These are phyloP conservation scores for Sardina pilchardus DNA, from an alignment of 2,113 vertebrate species.

Conservation along the genomic window DNA sequence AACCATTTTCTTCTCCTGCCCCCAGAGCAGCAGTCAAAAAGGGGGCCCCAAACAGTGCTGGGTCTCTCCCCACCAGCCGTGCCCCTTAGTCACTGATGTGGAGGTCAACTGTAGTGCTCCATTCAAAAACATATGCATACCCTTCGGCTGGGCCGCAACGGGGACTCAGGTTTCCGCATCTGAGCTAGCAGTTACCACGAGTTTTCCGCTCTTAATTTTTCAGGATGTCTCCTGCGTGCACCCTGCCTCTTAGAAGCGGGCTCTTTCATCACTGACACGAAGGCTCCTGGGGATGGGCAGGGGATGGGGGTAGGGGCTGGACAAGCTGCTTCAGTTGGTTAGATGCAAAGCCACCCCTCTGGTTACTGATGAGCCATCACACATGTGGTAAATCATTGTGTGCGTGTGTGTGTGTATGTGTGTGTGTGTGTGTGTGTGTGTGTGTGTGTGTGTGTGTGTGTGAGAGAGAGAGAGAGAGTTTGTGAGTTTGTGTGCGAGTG, in stretches of 20 bases:
- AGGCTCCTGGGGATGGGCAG: neutral
- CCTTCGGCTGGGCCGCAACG: constrained; percentile 29
- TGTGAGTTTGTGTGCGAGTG: no score
- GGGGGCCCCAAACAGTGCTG: neutral
- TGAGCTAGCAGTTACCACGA: constrained; percentile 42
- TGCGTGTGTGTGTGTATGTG: neutral
- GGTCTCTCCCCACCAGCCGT: neutral
- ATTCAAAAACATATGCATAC: constrained; percentile 15
- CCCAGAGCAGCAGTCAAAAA: neutral
- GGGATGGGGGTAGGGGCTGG: neutral
- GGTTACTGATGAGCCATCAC: constrained; percentile 10
- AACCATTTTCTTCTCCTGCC: constrained; percentile 6
- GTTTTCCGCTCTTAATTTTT: constrained; percentile 70
- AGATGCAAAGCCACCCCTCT: neutral
- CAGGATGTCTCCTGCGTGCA: constrained; percentile 48
- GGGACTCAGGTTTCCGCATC: constrained; percentile 56
- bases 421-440: neutral
- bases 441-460: constrained; percentile 3
- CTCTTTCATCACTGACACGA: constrained; percentile 36
- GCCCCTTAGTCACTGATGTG: neutral
- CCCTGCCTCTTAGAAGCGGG: constrained; percentile 31
- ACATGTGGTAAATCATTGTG: constrained; percentile 6
- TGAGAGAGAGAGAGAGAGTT: no score
- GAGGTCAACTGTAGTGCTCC: constrained; percentile 38
- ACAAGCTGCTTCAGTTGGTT: neutral